A percentile compares a stretch with the other conserved stretches of the same genome.
These are phyloP conservation scores for Centropristis striata DNA, from an alignment of 2,113 vertebrate genomes.

Conservation along the genomic window DNA sequence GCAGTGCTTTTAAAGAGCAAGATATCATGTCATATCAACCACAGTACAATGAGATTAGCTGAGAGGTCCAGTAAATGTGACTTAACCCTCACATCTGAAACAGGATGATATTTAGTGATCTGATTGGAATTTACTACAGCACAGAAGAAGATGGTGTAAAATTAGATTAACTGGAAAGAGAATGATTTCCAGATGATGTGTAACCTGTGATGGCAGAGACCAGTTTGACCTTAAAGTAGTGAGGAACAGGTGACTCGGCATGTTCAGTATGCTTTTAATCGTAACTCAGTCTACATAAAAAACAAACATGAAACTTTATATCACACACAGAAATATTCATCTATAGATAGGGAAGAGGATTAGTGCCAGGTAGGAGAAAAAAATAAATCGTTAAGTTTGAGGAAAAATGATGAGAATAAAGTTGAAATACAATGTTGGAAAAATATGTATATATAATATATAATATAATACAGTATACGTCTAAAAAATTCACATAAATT, in stretches of 20 bases:
- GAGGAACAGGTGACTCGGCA: neutral
- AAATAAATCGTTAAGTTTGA: no score
- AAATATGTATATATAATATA: no score
- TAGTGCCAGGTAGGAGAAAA: no score
- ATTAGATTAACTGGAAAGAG: constrained; percentile 13
- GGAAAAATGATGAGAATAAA: no score
- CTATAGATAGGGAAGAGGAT: no score
- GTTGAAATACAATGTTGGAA: no score
- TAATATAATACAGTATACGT: no score
- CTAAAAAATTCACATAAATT: no score
- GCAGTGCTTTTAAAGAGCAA: constrained; percentile 63
- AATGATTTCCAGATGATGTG: constrained; percentile 13
- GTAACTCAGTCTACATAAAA: neutral
- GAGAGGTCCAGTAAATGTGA: constrained; percentile 62
- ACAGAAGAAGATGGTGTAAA: neutral
- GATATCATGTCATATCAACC: constrained; percentile 64
- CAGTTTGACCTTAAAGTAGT: constrained; percentile 19
- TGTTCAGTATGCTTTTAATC: neutral
- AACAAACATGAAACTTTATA: no score
- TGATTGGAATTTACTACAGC: neutral
- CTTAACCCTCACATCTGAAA: constrained; percentile 43
- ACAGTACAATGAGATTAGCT: constrained; percentile 49
- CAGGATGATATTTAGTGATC: constrained; percentile 14
- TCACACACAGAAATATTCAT: neutral
- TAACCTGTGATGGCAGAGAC: constrained; percentile 34